phyloP scores from a whole-genome alignment of 2,888 invertebrate species.

The Zeuzera pyrina region DNA sequence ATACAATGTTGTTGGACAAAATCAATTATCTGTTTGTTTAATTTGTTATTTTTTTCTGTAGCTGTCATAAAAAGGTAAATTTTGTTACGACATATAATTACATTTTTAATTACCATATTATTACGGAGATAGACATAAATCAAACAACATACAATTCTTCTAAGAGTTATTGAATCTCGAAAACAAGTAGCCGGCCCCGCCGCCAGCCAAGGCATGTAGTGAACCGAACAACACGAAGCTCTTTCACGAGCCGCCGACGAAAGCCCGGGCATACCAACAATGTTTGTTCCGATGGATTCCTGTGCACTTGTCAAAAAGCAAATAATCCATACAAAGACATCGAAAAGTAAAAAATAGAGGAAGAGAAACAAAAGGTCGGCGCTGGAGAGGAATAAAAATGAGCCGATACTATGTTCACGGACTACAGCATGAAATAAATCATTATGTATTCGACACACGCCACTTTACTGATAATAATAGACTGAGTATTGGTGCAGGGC shows the following conservation, averaged over 20 bases:
- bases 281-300: slow-evolving; percentile 55
- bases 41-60: too few species aligned
- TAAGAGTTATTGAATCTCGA: too few species aligned
- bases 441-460: slow-evolving; percentile 56
- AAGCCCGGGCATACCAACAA: slow-evolving; percentile 37
- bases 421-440: slow-evolving; percentile 39
- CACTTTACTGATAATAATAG: slow-evolving; percentile 38
- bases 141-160: too few species aligned
- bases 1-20: too few species aligned
- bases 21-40: too few species aligned
- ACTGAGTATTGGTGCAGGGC: slow-evolving; percentile 24
- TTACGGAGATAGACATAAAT: too few species aligned
- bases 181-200: slow-evolving; percentile 1
- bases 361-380: slow-evolving; percentile 50
- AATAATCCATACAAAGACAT: slow-evolving; percentile 55
- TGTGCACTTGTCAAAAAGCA: slow-evolving; percentile 60
- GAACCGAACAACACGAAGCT: neutral
- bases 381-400: slow-evolving; percentile 44
- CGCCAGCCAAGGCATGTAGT: neutral
- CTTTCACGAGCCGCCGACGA: slow-evolving; percentile 30
- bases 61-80: too few species aligned
- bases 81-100: too few species aligned
- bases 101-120: too few species aligned
- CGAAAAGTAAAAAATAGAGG: slow-evolving; percentile 42
- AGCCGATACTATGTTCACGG: slow-evolving; percentile 27